phyloP scores from a whole-genome alignment of 2,113 vertebrate species.

The Aegotheles bennettii region DNA sequence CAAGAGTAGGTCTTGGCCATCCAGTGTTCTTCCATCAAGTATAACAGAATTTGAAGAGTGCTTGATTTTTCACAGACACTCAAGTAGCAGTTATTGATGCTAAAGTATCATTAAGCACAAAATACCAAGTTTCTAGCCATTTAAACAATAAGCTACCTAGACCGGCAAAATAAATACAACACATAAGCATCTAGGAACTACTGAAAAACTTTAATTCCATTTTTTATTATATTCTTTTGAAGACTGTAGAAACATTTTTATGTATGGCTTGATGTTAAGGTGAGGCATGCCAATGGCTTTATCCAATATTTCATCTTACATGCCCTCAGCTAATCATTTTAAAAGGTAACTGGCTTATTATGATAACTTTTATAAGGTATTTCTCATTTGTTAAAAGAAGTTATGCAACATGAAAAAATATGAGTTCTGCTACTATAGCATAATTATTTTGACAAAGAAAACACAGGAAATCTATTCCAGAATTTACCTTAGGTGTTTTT shows the following conservation, averaged over 20 bases:
- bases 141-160: neutral
- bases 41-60: neutral
- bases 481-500: neutral
- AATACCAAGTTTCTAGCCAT: neutral
- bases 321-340: neutral
- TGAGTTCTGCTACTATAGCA: neutral
- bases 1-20: neutral
- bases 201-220: neutral
- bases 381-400: neutral
- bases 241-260: neutral
- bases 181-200: neutral
- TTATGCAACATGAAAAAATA: neutral
- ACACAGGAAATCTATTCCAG: neutral
- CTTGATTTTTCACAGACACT: constrained; percentile 26
- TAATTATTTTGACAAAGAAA: neutral
- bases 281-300: neutral
- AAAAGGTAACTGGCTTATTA: neutral
- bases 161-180: neutral
- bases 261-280: neutral
- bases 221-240: neutral
- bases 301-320: neutral
- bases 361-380: neutral
- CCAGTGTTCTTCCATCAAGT: neutral
- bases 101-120: neutral
- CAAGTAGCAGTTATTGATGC: constrained; percentile 9